Evolutionary conservation across 2,113 vertebrate species (phyloP), one percentile per base, ranked within the genome.

Genomic region (Reinhardtius hippoglossoides): DNA sequence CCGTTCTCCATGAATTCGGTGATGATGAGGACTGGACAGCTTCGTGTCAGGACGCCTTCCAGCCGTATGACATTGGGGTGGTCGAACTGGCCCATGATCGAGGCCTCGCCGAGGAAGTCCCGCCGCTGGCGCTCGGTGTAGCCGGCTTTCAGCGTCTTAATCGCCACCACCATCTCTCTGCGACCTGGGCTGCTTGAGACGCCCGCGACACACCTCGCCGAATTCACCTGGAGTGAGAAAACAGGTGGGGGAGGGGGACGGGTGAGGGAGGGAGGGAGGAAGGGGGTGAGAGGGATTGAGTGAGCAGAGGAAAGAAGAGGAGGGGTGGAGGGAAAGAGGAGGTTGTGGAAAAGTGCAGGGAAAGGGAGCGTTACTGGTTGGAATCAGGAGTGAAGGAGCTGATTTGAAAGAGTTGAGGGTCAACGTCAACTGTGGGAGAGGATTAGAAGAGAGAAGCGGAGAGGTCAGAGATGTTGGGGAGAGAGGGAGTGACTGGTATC

Each of bases 1-100:
- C 98, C 97, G 71, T 99, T 99, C 93, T 99, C 98, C 98, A 99
- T 99, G 94, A 99, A 99, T 83, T 99, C 98, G 0, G 98, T 98
- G 91, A 99, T 95, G 85, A 99, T 99, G 94, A 99, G 98, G 80
- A 99, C 97, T 0, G 98, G 98, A 48, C 98, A 97, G 85, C 97
- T 99, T 65, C 98, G 97, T 65, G 98, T 99, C 89, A 99, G 95
- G 87, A 99, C 98, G 0, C 98, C 98, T 79, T 99, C 98, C 87
- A 99, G 92, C 31, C 97, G 96, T 89, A 99, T 99, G 88, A 99
- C 98, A 84, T 99, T 99, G 86, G 98, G 98, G 70, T 99, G 98
- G 92, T 99, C 98, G 0, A 99, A 99, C 94, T 99, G 98, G 37
- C 97, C 98, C 98, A 99, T 99, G 93, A 99, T 99, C 73, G 97